Evolutionary conservation across 2,888 invertebrate species (phyloP), one percentile per base, ranked within the genome.

Genomic region (Arenicola marina): DNA sequence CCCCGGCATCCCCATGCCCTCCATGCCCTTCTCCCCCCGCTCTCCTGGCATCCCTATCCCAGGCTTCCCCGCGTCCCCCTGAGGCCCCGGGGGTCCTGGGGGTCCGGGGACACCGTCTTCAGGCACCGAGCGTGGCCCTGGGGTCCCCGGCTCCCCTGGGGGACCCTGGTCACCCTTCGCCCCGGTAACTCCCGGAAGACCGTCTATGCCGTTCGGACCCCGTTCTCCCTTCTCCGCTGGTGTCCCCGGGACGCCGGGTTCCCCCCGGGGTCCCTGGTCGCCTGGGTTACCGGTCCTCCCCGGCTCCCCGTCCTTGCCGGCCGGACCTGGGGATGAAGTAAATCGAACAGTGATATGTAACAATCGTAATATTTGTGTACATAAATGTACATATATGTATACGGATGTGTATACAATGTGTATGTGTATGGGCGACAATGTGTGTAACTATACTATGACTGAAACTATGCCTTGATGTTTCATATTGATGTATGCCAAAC

Each of bases 1-100:
- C 29, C 66, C 66, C 33, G 61, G 43, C 21, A 24, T 51, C 2
- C 64, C 64, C 4, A 48, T 7, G 7, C 48, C 46, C n/a, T 26
- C 28, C 31, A 24, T 38, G 29, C 56, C 56, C 21, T 60, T 60
- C 33, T 56, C 45, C 7, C 61, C 88, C 46, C 84, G 80, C 1
- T 74, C 66, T 48, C 78, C 78, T 4, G 32, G 38, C 24, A 24
- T 18, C 34, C 59, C 68, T n/a, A 68, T 56, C 77, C 65, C 67
- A 33, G 58, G 44, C 21, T 48, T 38, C 29, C 68, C 68, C 32
- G 43, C 38, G n/a, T 11, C 21, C 29, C 66, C 66, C 38, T 33
- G 51, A 7, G n/a, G n/a, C 11, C 26, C 51, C 21, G 7, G n/a
- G 21, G 31, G 26, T 4, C 63, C 63, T n/a, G 7, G 21, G n/a